Evolutionary conservation across 2,113 vertebrate genomes (phyloP).

Genomic region (Megaptera novaeangliae): DNA sequence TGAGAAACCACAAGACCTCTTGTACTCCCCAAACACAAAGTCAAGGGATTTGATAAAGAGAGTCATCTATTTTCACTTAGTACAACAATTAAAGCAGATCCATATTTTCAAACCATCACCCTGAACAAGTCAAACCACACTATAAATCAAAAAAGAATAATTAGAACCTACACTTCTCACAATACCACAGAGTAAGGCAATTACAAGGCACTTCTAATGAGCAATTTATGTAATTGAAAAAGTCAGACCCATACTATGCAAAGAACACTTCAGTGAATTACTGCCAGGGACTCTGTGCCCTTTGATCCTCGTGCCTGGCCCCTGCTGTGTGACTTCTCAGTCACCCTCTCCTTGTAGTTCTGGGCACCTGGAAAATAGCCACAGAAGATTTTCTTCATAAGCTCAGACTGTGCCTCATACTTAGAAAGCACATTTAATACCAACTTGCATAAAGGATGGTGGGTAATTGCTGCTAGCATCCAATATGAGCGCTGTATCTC

Average conservation of each 20-base stretch:
- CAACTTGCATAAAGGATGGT: neutral
- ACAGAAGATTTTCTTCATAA: neutral
- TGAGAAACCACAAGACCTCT: neutral
- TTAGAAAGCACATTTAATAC: neutral
- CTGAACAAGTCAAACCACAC: neutral
- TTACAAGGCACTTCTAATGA: conserved; percentile 66
- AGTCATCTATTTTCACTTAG: neutral
- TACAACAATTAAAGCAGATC: neutral
- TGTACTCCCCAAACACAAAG: neutral
- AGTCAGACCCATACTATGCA: neutral
- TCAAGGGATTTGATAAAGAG: neutral
- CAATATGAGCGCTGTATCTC: conserved; percentile 55
- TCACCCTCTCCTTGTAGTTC: neutral
- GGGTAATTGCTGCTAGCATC: conserved; percentile 57
- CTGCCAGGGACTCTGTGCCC: neutral
- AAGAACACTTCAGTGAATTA: neutral
- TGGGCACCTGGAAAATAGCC: rapidly evolving
- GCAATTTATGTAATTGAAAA: conserved; percentile 68
- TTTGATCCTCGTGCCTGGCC: neutral
- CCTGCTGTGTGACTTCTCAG: rapidly evolving
- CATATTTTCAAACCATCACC: neutral
- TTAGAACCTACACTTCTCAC: conserved; percentile 51
- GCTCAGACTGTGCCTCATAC: neutral
- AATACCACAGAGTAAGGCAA: conserved; percentile 53
- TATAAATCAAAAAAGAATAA: conserved; percentile 50